A percentile compares a stretch with the other conserved stretches of the same genome.
Conservation (phyloP, 2,113 vertebrate species). For the Mus spicilegus region DNA sequence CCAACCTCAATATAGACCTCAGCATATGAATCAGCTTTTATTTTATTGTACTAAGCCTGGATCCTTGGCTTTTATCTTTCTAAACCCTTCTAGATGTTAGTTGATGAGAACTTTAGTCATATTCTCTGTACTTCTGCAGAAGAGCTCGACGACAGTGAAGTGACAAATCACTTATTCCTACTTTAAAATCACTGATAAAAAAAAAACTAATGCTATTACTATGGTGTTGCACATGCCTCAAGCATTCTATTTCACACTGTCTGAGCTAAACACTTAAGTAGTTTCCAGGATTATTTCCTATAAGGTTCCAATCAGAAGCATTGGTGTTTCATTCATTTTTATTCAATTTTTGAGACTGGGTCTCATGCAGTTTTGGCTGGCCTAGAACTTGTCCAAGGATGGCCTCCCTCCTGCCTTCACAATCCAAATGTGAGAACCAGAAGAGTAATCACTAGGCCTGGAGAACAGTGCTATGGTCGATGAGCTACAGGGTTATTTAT, state of each 20-base stretch:
- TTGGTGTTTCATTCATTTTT: not conserved
- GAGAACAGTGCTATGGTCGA: not conserved
- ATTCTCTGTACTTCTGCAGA: constrained; percentile 1
- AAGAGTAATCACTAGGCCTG: not conserved
- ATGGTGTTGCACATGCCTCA: not conserved
- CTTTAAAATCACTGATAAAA: not conserved
- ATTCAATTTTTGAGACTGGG: not conserved
- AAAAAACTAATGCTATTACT: not conserved
- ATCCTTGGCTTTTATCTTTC: constrained; percentile 8
- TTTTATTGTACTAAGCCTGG: not conserved
- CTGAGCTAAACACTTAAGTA: not conserved
- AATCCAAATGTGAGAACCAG: too few relatives aligned
- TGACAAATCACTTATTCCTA: not conserved
- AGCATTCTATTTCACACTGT: constrained; percentile 5
- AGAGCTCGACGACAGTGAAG: not conserved
- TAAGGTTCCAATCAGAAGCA: constrained; percentile 46
- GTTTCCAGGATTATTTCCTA: not conserved
- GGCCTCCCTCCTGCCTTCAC: not conserved
- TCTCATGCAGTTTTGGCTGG: not conserved
- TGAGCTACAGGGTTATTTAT: not conserved
- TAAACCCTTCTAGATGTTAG: not conserved
- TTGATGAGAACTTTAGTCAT: constrained; percentile 11
- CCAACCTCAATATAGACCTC: not conserved
- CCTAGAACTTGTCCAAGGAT: not conserved
- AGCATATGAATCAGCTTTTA: not conserved